Evolutionary conservation across 2,113 vertebrate genomes (phyloP).

Genomic region (Pterophyllum scalare): DNA sequence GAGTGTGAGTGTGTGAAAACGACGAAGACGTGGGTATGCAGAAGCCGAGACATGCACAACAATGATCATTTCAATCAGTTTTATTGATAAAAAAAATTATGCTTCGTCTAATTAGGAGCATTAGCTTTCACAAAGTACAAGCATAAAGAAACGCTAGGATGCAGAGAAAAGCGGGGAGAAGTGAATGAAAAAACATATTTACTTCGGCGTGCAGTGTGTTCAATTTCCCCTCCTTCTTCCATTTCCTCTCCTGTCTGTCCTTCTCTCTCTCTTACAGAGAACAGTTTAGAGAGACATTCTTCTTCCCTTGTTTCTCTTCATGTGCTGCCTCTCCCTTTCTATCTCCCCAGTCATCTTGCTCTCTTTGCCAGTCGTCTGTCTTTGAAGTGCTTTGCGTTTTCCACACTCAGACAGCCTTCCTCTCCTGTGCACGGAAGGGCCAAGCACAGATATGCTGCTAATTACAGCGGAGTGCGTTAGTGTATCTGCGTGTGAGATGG

Average conservation of each 20-base stretch:
- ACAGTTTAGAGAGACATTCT: slow-evolving; percentile 33
- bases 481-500: slow-evolving; percentile 9
- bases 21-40: slow-evolving; percentile 1
- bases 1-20: neutral
- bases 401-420: slow-evolving; percentile 52
- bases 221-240: neutral
- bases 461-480: slow-evolving; percentile 47
- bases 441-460: slow-evolving; percentile 37
- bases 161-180: neutral
- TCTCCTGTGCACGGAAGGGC: slow-evolving; percentile 19
- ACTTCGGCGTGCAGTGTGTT: slow-evolving; percentile 11
- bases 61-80: neutral
- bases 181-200: slow-evolving; percentile 11
- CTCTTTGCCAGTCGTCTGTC: slow-evolving; percentile 57
- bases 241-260: neutral
- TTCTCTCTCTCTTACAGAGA: neutral
- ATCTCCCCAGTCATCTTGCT: slow-evolving; percentile 55
- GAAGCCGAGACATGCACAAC: neutral
- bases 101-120: neutral
- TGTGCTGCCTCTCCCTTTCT: slow-evolving; percentile 47
- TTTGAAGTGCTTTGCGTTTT: slow-evolving; percentile 72
- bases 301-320: slow-evolving; percentile 20
- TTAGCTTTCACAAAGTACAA: neutral
- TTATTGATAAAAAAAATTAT: neutral
- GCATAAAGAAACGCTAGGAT: neutral